Evolutionary conservation across 1,140 invertebrate genomes (phyloP).

Genomic region (Dolichoris vasculosae): DNA sequence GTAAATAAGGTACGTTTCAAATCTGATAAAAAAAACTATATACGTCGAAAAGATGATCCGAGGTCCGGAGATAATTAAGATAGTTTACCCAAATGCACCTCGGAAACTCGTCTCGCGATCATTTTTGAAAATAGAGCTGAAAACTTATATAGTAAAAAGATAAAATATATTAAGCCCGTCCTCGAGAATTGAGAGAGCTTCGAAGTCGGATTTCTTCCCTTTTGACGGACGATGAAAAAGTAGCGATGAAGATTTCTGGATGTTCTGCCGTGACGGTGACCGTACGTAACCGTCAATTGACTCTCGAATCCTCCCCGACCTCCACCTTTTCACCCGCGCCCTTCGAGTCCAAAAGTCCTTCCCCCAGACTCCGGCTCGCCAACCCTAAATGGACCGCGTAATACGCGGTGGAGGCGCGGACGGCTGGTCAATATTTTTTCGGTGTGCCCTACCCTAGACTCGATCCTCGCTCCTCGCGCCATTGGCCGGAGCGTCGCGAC

Average conservation of each 20-base stretch:
- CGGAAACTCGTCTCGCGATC: too few species aligned
- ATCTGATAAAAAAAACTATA: too few species aligned
- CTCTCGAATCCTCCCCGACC: not conserved
- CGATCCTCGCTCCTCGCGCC: not conserved
- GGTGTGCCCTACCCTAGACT: slow-evolving; percentile 38
- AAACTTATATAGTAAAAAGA: too few species aligned
- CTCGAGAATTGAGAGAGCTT: too few species aligned
- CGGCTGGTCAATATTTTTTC: slow-evolving; percentile 75
- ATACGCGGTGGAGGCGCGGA: slow-evolving; percentile 56
- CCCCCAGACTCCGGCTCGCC: not conserved
- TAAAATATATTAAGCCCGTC: too few species aligned
- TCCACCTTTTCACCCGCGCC: not conserved
- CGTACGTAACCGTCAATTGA: slow-evolving; percentile 43
- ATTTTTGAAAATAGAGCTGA: too few species aligned
- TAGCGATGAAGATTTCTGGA: not conserved
- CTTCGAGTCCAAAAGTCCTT: not conserved
- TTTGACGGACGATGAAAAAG: not conserved
- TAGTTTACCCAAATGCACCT: too few species aligned
- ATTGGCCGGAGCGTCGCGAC: slow-evolving; percentile 21
- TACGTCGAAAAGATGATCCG: too few species aligned
- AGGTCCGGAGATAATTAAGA: too few species aligned
- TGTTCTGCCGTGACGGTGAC: not conserved
- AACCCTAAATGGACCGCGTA: slow-evolving; percentile 71
- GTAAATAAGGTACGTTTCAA: too few species aligned
- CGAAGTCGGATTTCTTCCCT: not conserved